Percentiles rank a stretch among this genome's conserved stretches.
These are phyloP conservation scores for Microtus richardsoni DNA, from an alignment of 2,113 vertebrate species.

Conservation along the genomic window DNA sequence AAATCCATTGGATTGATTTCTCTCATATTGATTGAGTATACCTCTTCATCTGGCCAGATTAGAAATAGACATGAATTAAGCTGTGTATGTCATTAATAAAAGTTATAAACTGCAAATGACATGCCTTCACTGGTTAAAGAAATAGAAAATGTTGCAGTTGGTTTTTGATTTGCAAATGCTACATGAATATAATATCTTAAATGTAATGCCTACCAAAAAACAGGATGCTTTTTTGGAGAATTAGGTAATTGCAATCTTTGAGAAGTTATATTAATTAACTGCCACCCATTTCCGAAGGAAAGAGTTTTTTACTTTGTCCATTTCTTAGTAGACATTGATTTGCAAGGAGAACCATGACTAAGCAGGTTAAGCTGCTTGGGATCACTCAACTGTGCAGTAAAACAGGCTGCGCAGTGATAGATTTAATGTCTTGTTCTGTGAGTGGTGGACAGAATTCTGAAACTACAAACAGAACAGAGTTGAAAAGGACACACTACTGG, in stretches of 20 bases:
- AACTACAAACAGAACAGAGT: neutral
- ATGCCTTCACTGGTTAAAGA: neutral
- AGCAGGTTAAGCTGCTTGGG: neutral
- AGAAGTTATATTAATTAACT: conserved; percentile 55
- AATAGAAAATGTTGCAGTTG: conserved; percentile 29
- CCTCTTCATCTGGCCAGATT: conserved; percentile 41
- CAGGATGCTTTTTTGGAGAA: neutral
- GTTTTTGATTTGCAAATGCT: conserved; percentile 54
- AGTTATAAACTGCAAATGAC: neutral
- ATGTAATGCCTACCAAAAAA: neutral
- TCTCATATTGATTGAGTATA: conserved; percentile 57
- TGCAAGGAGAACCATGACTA: conserved; percentile 16
- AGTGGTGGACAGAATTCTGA: neutral
- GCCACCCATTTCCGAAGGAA: neutral
- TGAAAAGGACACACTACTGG: neutral
- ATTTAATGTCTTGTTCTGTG: neutral
- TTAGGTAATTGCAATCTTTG: neutral
- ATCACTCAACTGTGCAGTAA: neutral
- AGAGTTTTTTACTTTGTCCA: neutral
- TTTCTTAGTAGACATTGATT: conserved; percentile 42
- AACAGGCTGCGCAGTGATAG: neutral
- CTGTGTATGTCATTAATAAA: conserved; percentile 2
- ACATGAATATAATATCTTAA: conserved; percentile 8
- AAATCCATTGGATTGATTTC: conserved; percentile 28
- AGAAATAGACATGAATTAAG: conserved; percentile 33